A percentile compares a stretch with the other conserved stretches of the same genome.
Conservation (phyloP, 2,797 vertebrate genomes). For the Pygocentrus nattereri region DNA sequence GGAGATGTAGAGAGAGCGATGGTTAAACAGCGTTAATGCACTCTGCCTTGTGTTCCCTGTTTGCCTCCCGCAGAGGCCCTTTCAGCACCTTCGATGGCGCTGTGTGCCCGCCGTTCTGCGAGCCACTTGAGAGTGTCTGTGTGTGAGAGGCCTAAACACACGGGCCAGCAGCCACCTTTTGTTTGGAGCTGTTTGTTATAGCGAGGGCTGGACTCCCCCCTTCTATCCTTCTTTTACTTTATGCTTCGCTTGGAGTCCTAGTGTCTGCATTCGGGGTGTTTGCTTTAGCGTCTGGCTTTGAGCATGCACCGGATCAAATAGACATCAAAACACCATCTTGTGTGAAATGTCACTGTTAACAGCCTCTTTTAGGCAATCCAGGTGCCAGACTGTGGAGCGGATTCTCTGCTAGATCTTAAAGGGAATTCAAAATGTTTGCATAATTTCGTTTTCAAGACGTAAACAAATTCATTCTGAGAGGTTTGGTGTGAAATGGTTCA, state of each 20-base stretch:
- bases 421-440: no score
- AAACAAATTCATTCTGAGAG: no score
- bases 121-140: conserved; percentile 50
- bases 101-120: conserved; percentile 16
- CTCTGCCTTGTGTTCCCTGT: conserved; percentile 29
- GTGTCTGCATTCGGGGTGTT: conserved; percentile 37
- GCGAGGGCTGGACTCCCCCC: conserved; percentile 23
- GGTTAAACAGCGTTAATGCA: conserved; percentile 59
- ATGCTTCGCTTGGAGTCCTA: conserved; percentile 1
- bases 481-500: no score
- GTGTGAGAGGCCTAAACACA: conserved; percentile 41
- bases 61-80: conserved; percentile 37
- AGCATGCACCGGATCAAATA: conserved; percentile 26
- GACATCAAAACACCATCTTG: conserved; percentile 35
- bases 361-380: background rate
- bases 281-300: conserved; percentile 43
- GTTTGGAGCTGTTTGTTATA: conserved; percentile 45
- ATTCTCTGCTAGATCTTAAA: no score
- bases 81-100: conserved; percentile 27
- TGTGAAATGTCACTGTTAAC: background rate
- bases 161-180: conserved; percentile 42
- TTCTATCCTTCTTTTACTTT: conserved; percentile 10
- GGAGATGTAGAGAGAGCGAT: conserved; percentile 29
- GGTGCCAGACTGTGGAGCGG: background rate
- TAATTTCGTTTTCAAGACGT: no score